These are phyloP conservation scores for Zeuzera pyrina DNA, from an alignment of 2,888 invertebrate genomes.

Conservation along the genomic window DNA sequence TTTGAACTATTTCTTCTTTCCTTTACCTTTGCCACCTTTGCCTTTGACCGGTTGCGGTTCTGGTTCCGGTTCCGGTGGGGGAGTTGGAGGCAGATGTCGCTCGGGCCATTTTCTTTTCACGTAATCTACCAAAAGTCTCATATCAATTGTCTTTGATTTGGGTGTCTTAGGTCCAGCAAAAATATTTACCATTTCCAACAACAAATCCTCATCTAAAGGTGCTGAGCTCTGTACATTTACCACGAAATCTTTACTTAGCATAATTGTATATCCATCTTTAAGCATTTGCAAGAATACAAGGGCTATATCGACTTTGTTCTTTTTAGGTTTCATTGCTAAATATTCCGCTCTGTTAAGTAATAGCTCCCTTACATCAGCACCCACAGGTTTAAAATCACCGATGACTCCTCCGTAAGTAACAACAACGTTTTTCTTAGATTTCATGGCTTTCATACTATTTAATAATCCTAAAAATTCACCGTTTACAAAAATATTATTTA, in stretches of 20 bases:
- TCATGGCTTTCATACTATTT: constrained; percentile 18
- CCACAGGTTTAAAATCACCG: constrained; percentile 16
- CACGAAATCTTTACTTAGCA: constrained; percentile 27
- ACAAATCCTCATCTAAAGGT: constrained; percentile 28
- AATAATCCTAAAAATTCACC: constrained; percentile 26
- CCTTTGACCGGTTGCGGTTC: constrained; percentile 3
- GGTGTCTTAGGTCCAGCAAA: constrained; percentile 29
- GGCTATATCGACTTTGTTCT: constrained; percentile 30
- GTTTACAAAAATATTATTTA: constrained; percentile 39
- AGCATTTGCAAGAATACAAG: constrained; percentile 27
- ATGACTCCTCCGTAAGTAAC: constrained; percentile 34
- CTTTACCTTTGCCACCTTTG: constrained; percentile 6
- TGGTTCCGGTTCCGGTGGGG: constrained; percentile 28
- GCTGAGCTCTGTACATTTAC: constrained; percentile 16
- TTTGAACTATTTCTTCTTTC: background rate
- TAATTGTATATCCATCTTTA: constrained; percentile 26
- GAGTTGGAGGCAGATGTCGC: constrained; percentile 35
- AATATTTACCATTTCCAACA: constrained; percentile 27
- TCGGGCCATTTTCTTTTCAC: constrained; percentile 48
- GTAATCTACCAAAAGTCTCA: constrained; percentile 31
- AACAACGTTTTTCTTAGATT: constrained; percentile 23
- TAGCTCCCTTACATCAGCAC: constrained; percentile 34
- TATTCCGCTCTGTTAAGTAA: constrained; percentile 37
- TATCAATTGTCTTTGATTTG: constrained; percentile 32
- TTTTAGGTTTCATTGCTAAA: constrained; percentile 30